Evolutionary conservation across 2,797 vertebrate genomes (phyloP), one percentile per base, ranked within the genome.

Genomic region (Chromobotia macracanthus): DNA sequence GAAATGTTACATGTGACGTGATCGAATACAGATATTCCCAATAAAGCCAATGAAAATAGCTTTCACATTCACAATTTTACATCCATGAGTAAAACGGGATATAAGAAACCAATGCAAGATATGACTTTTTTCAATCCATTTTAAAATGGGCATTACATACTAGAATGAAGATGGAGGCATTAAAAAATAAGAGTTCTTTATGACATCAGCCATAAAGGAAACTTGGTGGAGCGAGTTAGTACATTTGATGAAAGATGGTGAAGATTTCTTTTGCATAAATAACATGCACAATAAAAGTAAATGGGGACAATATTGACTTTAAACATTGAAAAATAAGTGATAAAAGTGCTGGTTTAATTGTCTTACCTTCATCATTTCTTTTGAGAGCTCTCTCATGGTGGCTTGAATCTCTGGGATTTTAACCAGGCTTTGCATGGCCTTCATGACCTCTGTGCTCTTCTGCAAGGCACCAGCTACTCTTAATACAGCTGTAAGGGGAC

Each of bases 391-490:
- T 82, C 95, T 95, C 98, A 99, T 99, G 0, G 95, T 97, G 58
- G 95, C 96, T 90, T 99, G 97, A 87, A 99, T 95, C 92, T 99
- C 98, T 19, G 97, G 97, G 90, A 99, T 89, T 91, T 98, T 99
- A 38, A 99, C 89, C 1, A 99, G 90, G 75, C 72, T 97, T 86
- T 99, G 97, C 97, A 99, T 99, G 84, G 96, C 97, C 90, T 96
- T 97, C 98, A 99, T 99, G 76, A 99, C 97, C 78, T 99, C 98
- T 65, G 97, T 97, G 90, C 98, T 99, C 90, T 97, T 97, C 92
- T 99, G 96, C 77, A 99, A 63, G 0, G 96, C 92, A 1, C 98
- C 98, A 0, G 97, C 96, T 46, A 99, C 95, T 87, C 94, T 93
- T 23, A 96, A 86, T 11, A 99, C 86, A 84, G 97, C 98, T 99